Base-by-base conservation (phyloP, 2,113 vertebrate genomes). In the Apodemus sylvaticus region DNA sequence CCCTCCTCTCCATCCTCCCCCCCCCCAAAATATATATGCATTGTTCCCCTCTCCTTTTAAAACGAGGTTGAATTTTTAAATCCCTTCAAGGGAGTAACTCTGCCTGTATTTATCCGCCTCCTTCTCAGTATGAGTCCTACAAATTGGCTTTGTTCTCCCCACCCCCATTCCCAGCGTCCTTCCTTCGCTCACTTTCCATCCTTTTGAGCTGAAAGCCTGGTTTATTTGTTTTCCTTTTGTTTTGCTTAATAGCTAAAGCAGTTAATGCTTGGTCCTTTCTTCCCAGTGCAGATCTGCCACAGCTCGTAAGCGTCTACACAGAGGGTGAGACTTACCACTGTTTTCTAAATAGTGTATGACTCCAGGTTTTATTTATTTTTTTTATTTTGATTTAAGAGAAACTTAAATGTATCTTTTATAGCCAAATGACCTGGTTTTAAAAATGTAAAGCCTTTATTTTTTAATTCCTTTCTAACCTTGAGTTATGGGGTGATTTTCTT, bases 291-390 rank as follows among this genome's bases (percentile, higher is more conserved):
- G 60, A 93, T 86, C 90, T 86, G 90, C 90, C 78, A 93, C 94
- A 95, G 95, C 94, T 94, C 96, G 36, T 97, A 89, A 94, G 73
- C 79, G 97, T 97, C 96, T 96, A 91, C 89, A 71, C 36, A 4
- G 53, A 70, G 48, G 89, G n/a, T 71, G 91, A 76, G 89, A 90
- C 36, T 79, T 93, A 79, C 64, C 55, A 34, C n/a, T 81, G 20
- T 95, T 96, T 97, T 89, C 86, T 83, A 93, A 96, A 96, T 55
- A 83, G 91, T 89, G 77, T 58, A 39, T 91, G 94, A 95, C 90
- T 94, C 90, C 62, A 45, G 82, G 45, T 92, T 95, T 97, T 97
- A 95, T 95, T n/a, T 68, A 34, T 71, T 39, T 93, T 93, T 73
- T 19, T 31, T 19, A 42, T 81, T 96, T 89, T 86, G 62, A 83